Percentiles rank a stretch among this genome's conserved stretches.
These are phyloP conservation scores for Leucoraja ocellata DNA, from an alignment of 2,797 vertebrate genomes.

Conservation along the genomic window DNA sequence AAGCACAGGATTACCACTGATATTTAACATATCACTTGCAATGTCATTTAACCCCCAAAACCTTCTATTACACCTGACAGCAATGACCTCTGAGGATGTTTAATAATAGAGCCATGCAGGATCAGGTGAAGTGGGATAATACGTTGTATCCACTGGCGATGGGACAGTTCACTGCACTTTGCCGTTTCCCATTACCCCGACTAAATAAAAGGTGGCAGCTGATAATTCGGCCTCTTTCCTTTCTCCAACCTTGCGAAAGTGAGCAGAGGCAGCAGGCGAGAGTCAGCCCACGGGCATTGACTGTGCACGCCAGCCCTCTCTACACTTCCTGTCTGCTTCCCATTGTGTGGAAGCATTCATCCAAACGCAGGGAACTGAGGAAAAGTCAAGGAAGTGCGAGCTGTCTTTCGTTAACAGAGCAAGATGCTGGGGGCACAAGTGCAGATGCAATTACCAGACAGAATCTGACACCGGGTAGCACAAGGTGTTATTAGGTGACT, in stretches of 20 bases:
- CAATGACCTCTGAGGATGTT: background rate
- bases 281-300: too few species aligned
- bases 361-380: background rate
- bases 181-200: background rate
- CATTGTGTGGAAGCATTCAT: background rate
- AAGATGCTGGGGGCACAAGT: too few species aligned
- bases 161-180: background rate
- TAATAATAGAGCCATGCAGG: slow-evolving; percentile 2
- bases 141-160: background rate
- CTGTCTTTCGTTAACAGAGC: too few species aligned
- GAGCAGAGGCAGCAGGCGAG: background rate
- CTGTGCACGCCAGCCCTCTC: background rate
- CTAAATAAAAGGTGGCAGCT: background rate
- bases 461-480: background rate
- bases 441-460: background rate
- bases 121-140: background rate
- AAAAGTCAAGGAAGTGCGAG: background rate
- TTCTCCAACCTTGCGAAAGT: background rate
- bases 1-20: background rate
- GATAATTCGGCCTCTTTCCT: background rate
- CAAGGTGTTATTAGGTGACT: background rate
- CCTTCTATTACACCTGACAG: background rate
- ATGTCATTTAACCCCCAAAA: background rate
- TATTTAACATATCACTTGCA: background rate
- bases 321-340: background rate